Evolutionary conservation across 2,797 vertebrate species (phyloP), one percentile per base, ranked within the genome.

Genomic region (Scomberomorus guttatus): DNA sequence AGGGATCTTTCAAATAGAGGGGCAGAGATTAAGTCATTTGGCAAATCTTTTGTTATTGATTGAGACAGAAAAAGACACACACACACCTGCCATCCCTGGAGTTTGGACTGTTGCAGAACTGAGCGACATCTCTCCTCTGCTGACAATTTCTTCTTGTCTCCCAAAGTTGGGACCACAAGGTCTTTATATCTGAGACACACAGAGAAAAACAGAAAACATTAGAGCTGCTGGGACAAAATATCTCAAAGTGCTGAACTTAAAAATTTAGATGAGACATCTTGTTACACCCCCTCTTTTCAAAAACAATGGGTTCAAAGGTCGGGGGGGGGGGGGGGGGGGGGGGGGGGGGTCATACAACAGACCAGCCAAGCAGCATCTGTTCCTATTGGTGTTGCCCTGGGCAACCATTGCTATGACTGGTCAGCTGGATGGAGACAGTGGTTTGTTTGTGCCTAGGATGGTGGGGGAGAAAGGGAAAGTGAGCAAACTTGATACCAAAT

Each of bases 1-100:
- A 86, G 85, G 86, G 88, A 92, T 91, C 84, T 89, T 89, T 90
- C 54, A 88, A 87, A 89, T 65, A 37, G 52, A 75, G 75, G 87
- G 89, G 90, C 84, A 86, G 82, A 84, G 91, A 90, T 92, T 89
- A 89, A 89, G 86, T 86, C 44, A 86, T 92, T 91, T 83, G 87
- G 84, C 83, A 90, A 91, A 86, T 91, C 87, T 87, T 91, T 92
- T 93, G 91, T 91, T 88, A 80, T 77, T 57, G 84, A 82, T 79
- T 63, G 81, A 83, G 84, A 88, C 83, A 27, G 73, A 88, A 80
- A 77, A 77, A 87, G 76, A 78, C 32, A 24, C 22, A 62, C 22
- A 63, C 89, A 72, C 75, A 94, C 93, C 97, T 99, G 97, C 97
- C 97, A 98, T 87, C 97, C 98, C 85, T 97, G 97, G 65, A 98